Percentiles rank a stretch among this genome's conserved stretches.
phyloP scores from a whole-genome alignment of 2,797 vertebrate species.

The Ataeniobius toweri region DNA sequence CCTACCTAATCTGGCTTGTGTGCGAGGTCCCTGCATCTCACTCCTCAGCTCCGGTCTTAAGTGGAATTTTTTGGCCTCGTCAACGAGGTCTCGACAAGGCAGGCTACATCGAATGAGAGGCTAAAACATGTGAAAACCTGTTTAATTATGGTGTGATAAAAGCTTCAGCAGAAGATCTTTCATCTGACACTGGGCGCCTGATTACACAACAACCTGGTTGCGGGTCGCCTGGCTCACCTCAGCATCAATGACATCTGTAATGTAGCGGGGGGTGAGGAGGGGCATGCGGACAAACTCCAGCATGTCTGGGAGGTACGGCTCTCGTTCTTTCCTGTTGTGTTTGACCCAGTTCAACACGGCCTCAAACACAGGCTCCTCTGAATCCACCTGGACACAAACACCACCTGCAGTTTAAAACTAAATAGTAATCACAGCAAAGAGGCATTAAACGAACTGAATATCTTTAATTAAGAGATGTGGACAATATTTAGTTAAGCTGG shows the following conservation, averaged over 20 bases:
- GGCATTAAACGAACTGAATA: not conserved
- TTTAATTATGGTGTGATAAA: conserved; percentile 43
- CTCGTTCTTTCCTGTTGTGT: conserved; percentile 91
- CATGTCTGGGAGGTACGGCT: conserved; percentile 90
- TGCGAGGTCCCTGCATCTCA: conserved; percentile 98
- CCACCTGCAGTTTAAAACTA: not conserved
- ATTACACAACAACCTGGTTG: conserved; percentile 26
- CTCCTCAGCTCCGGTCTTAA: conserved; percentile 94
- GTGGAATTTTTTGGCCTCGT: conserved; percentile 99
- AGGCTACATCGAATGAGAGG: conserved; percentile 95
- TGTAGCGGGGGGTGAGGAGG: conserved; percentile 95
- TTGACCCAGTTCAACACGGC: conserved; percentile 98
- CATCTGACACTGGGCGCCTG: conserved; percentile 1
- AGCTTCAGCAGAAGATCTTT: conserved; percentile 30
- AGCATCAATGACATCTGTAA: conserved; percentile 96
- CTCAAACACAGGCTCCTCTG: conserved; percentile 97
- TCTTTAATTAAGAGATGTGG: not conserved
- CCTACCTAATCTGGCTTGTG: conserved; percentile 89
- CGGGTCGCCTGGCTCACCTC: conserved; percentile 83
- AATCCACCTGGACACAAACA: conserved; percentile 86
- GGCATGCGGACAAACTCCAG: conserved; percentile 97
- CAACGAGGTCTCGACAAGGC: conserved; percentile 96
- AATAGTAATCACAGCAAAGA: not conserved
- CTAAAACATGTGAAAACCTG: conserved; percentile 73
- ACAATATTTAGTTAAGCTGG: not conserved